Evolutionary conservation across 1,140 invertebrate species (phyloP), one percentile per base, ranked within the genome.

Genomic region (Heliconius himera): DNA sequence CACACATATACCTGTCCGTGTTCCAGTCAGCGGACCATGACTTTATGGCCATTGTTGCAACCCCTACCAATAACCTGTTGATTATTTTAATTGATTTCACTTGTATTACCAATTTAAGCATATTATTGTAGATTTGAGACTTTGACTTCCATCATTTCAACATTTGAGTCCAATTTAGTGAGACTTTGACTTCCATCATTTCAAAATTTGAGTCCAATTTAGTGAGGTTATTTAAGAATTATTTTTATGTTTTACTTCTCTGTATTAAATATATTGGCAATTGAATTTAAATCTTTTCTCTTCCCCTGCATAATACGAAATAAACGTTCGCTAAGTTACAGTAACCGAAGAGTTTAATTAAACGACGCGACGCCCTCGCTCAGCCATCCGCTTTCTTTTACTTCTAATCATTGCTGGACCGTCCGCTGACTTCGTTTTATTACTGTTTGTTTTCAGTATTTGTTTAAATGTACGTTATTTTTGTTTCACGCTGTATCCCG

Each of bases 1-100:
- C 46, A 70, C 79, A 29, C 88, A 92, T 80, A 29, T 89, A 92
- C 90, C 90, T 91, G 90, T 83, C 78, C 76, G 51, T 91, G 89
- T 83, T 79, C 76, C 41, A 87, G 80, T 82, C 89, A 88, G 81
- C 88, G 83, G 88, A 90, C 86, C 90, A 80, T 89, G 81, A 85
- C 79, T 85, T 82, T 83, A 84, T 83, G 85, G 81, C 81, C 86
- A 91, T 88, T 92, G 87, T 90, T 86, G 84, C 84, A 84, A 84
- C 88, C 84, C 83, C 80, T 84, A 87, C 84, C 87, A 88, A 86
- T 87, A 81, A 89, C 78, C 85, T 79, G 80, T 81, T 79, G 70
- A 83, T 46, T 80, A 4, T 66, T 26, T 26, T 60, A 60, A 60
- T 60, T 60, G 54, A 60, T 9, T 60, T 20, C 2, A 60, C n/a